Evolutionary conservation across 2,113 vertebrate species (phyloP).

Genomic region (Dascyllus trimaculatus): DNA sequence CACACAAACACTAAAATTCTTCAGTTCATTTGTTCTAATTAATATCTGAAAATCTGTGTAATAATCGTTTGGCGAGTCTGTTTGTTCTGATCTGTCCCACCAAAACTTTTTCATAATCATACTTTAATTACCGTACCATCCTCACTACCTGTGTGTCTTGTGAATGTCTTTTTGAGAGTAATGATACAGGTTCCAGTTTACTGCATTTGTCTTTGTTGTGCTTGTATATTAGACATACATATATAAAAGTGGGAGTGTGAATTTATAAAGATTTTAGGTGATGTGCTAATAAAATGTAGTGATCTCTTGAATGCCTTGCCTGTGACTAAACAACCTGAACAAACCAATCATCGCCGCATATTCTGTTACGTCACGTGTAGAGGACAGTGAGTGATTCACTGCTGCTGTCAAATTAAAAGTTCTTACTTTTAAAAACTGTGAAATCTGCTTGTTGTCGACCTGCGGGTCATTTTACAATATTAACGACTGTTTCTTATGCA

Average conservation of each 20-base stretch:
- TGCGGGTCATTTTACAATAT: rapidly evolving
- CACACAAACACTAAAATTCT: too few relatives aligned
- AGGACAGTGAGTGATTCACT: neutral
- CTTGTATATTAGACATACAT: neutral
- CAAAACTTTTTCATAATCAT: too few relatives aligned
- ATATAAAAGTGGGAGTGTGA: too few relatives aligned
- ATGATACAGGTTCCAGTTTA: neutral
- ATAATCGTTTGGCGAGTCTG: rapidly evolving
- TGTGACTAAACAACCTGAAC: neutral
- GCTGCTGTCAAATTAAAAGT: neutral
- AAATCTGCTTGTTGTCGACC: rapidly evolving
- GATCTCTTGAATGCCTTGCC: too few relatives aligned
- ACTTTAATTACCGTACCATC: too few relatives aligned
- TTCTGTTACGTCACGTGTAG: neutral
- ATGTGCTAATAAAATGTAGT: too few relatives aligned
- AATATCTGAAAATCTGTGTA: neutral
- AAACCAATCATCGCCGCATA: neutral
- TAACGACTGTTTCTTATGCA: rapidly evolving
- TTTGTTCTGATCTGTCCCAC: too few relatives aligned
- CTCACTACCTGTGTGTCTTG: too few relatives aligned
- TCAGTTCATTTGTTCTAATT: neutral
- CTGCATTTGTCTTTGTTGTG: rapidly evolving
- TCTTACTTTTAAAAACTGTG: neutral
- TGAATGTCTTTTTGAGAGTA: neutral
- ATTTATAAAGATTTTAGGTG: neutral